Conservation (phyloP, 2,797 vertebrate species). For the Paratrypauchen microcephalus region DNA sequence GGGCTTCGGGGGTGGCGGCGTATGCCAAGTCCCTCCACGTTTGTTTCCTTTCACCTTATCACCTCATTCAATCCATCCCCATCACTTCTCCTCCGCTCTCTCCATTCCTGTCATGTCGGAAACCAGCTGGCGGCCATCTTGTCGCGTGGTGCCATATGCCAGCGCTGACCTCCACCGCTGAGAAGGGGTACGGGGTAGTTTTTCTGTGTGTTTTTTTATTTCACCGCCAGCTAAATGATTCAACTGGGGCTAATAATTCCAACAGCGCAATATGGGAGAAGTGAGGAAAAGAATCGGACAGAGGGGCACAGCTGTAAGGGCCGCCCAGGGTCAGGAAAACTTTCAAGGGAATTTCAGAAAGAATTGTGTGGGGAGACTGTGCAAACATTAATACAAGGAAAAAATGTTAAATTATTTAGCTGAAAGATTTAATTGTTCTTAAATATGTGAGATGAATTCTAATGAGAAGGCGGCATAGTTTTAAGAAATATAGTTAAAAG, state of each 20-base stretch:
- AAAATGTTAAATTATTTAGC: neutral
- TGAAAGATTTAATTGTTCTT: neutral
- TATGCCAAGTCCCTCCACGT: conserved; percentile 59
- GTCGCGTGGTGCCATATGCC: conserved; percentile 43
- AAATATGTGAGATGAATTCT: too few species aligned
- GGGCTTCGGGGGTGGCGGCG: conserved; percentile 61
- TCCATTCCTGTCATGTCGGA: conserved; percentile 33
- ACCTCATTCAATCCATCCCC: conserved; percentile 41
- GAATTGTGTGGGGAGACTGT: neutral
- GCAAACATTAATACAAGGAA: neutral
- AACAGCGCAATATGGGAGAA: conserved; percentile 25
- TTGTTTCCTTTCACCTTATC: conserved; percentile 54
- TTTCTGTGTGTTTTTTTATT: conserved; percentile 24
- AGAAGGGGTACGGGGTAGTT: conserved; percentile 38
- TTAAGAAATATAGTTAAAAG: too few species aligned
- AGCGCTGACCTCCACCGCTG: conserved; percentile 46
- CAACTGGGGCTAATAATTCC: conserved; percentile 38
- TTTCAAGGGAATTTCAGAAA: neutral
- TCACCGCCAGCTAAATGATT: conserved; percentile 30
- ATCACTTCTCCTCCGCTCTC: conserved; percentile 7
- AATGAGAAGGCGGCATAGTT: too few species aligned
- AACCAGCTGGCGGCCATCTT: conserved; percentile 52
- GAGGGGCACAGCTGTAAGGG: conserved; percentile 29
- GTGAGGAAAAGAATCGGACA: conserved; percentile 1
- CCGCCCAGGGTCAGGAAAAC: neutral